phyloP scores from a whole-genome alignment of 2,797 vertebrate genomes.

The Pampus argenteus region DNA sequence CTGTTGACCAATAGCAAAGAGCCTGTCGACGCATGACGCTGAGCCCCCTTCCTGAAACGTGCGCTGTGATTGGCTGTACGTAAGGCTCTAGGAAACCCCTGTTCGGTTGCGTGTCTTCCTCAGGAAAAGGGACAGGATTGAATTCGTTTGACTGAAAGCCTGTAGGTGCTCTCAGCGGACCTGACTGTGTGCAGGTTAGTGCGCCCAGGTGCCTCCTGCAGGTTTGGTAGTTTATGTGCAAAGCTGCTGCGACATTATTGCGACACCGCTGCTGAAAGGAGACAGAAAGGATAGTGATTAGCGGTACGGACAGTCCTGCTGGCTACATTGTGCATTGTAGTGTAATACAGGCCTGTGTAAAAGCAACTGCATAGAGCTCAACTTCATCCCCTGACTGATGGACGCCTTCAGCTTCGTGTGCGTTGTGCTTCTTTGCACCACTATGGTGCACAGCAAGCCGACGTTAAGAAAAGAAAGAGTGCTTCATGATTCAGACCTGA shows the following conservation, averaged over 20 bases:
- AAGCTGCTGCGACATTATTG: neutral
- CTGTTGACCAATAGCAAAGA: slow-evolving; percentile 66
- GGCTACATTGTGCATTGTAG: slow-evolving; percentile 23
- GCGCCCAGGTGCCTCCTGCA: slow-evolving; percentile 11
- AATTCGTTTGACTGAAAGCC: slow-evolving; percentile 26
- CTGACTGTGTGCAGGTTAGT: slow-evolving; percentile 15
- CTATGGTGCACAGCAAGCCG: slow-evolving; percentile 84
- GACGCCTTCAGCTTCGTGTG: slow-evolving; percentile 67
- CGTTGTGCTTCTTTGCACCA: slow-evolving; percentile 71
- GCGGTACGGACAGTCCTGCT: slow-evolving; percentile 2
- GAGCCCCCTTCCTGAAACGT: slow-evolving; percentile 14
- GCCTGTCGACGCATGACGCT: slow-evolving; percentile 8
- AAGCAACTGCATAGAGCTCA: slow-evolving; percentile 25
- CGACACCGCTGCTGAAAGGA: neutral
- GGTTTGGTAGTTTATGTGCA: neutral
- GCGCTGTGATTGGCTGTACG: slow-evolving; percentile 70
- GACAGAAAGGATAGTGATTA: neutral
- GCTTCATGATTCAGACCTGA: slow-evolving; percentile 84
- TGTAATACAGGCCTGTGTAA: slow-evolving; percentile 35
- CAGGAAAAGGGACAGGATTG: slow-evolving; percentile 55
- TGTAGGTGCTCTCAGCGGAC: slow-evolving; percentile 8
- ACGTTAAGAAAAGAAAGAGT: slow-evolving; percentile 92
- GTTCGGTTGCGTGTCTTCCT: slow-evolving; percentile 70
- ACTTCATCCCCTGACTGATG: slow-evolving; percentile 68
- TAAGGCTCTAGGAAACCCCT: slow-evolving; percentile 47